Evolutionary conservation across 1,140 invertebrate species (phyloP).

Genomic region (Musca domestica): DNA sequence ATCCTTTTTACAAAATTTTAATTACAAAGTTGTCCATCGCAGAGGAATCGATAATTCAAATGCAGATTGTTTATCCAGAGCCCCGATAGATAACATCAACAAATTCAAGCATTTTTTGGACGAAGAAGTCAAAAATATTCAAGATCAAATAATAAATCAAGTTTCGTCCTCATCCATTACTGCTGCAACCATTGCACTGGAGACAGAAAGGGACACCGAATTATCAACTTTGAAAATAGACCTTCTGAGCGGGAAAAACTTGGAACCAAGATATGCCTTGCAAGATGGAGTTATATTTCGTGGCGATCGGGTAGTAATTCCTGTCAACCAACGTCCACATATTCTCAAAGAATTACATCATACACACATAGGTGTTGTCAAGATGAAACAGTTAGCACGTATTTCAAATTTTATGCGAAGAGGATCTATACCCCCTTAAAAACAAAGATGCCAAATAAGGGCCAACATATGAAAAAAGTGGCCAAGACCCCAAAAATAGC

Average conservation of each 20-base stretch:
- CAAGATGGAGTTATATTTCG: neutral
- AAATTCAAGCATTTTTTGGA: too few species aligned
- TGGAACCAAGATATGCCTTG: neutral
- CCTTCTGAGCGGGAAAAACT: neutral
- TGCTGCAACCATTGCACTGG: neutral
- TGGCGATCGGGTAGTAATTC: neutral
- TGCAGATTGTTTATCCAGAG: too few species aligned
- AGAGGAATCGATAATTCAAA: constrained; percentile 22
- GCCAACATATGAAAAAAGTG: too few species aligned
- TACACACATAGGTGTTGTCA: too few species aligned
- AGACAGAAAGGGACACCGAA: constrained; percentile 5
- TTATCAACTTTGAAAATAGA: neutral
- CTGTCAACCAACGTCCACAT: neutral
- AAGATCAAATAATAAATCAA: too few species aligned
- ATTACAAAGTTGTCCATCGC: neutral
- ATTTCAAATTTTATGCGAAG: neutral
- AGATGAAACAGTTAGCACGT: constrained; percentile 12
- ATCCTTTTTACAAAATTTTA: too few species aligned
- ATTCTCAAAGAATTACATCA: neutral
- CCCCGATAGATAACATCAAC: too few species aligned
- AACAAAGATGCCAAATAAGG: too few species aligned
- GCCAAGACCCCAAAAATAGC: too few species aligned
- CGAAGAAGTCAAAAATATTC: constrained; percentile 18
- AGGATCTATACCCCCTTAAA: neutral
- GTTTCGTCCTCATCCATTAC: too few species aligned